Base-by-base conservation (phyloP, 2,113 vertebrate genomes). In the Ceratotherium simum region DNA sequence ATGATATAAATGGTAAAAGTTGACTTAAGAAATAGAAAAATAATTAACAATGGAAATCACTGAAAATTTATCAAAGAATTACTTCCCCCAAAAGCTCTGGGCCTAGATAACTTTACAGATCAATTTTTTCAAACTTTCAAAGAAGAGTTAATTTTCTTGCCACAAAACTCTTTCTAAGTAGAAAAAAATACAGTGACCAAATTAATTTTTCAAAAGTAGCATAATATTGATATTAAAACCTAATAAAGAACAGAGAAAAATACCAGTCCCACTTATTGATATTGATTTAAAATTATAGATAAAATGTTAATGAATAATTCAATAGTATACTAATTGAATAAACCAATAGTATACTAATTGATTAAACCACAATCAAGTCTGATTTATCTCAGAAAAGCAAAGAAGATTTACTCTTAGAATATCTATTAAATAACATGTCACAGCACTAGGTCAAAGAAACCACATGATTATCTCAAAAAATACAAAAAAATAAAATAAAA, bases 31-130 rank as follows among this genome's bases (percentile, higher is more conserved):
- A 90, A 89, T 14, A 69, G 65, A 60, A 84, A 93, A 91, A 82
- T 11, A 83, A 87, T 56, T 83, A 62, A 48, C 29, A 85, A 79
- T 48, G 51, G 39, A 86, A 95, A 90, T 46, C 31, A 95, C 0
- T n/a, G 31, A 97, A 96, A 96, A 87, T 9, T 90, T 92, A 64
- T 56, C 31, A 46, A 93, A 91, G 8, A 80, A 60, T 89, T 81
- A 85, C 20, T 91, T 88, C 27, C n/a, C 42, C 23, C 0, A 5
- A 76, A 81, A 94, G 80, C 23, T 84, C 64, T 95, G 42, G 31
- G 31, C 16, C 89, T 70, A 85, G 36, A 73, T 69, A 88, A 88
- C 58, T 88, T 80, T 90, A 90, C 36, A 91, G 27, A 46, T 67
- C 23, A 54, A 39, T 60, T 75, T 88, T 86, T 58, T 56, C 54